These are phyloP conservation scores for Hypomecis atomaria DNA, from an alignment of 2,888 invertebrate species.

Conservation along the genomic window DNA sequence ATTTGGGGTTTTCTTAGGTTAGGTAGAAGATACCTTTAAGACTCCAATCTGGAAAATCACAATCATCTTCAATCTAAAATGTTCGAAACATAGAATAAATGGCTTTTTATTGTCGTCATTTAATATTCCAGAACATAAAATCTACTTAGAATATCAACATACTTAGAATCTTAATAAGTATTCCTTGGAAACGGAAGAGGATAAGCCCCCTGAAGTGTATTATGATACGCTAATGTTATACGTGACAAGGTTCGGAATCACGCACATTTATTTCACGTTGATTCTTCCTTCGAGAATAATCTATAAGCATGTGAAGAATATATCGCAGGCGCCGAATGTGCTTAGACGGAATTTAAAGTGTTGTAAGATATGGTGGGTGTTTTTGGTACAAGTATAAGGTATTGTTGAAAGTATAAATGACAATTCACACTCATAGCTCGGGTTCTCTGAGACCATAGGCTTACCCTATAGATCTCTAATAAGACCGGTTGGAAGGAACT, in stretches of 20 bases:
- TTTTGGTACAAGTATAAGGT: background rate
- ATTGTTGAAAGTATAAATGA: background rate
- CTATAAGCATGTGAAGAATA: background rate
- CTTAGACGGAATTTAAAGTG: background rate
- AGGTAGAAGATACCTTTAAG: too few relatives aligned
- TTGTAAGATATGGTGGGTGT: background rate
- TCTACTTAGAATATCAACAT: too few relatives aligned
- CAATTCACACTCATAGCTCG: too few relatives aligned
- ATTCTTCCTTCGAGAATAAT: conserved; percentile 12
- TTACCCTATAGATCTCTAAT: too few relatives aligned
- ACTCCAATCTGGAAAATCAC: too few relatives aligned
- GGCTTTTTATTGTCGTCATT: too few relatives aligned
- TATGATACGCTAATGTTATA: conserved; percentile 31
- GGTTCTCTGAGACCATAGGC: too few relatives aligned
- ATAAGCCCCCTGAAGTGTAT: conserved; percentile 32
- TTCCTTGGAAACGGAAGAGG: conserved; percentile 4
- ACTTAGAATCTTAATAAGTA: too few relatives aligned
- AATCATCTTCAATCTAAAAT: too few relatives aligned
- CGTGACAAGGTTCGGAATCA: conserved; percentile 31
- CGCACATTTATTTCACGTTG: conserved; percentile 12
- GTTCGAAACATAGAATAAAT: too few relatives aligned
- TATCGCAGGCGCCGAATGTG: background rate
- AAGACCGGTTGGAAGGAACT: too few relatives aligned
- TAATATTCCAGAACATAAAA: conserved; percentile 10
- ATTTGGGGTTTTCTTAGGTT: too few relatives aligned